phyloP scores from a whole-genome alignment of 1,140 invertebrate species.

The Drosophila arizonae region DNA sequence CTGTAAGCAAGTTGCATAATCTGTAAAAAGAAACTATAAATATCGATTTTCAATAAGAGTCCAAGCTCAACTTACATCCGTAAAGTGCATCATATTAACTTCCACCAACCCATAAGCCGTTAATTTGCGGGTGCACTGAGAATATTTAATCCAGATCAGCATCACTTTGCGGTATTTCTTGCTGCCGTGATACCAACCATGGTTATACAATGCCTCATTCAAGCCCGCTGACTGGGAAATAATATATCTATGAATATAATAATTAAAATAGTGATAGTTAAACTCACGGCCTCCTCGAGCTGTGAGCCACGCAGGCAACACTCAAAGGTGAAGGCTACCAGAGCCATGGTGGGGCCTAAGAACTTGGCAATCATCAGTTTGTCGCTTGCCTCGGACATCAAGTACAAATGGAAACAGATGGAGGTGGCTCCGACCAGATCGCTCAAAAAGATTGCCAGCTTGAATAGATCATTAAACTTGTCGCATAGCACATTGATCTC shows the following conservation, averaged over 20 bases:
- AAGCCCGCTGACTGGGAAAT: slow-evolving; percentile 35
- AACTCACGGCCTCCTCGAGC: slow-evolving; percentile 56
- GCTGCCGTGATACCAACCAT: slow-evolving; percentile 51
- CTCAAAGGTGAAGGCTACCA: slow-evolving; percentile 55
- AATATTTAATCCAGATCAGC: slow-evolving; percentile 52
- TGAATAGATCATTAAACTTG: slow-evolving; percentile 60
- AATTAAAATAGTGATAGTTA: no score
- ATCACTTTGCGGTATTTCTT: slow-evolving; percentile 46
- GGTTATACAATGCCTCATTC: slow-evolving; percentile 24
- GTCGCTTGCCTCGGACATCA: slow-evolving; percentile 47
- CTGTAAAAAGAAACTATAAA: slow-evolving; percentile 23
- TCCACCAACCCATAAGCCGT: slow-evolving; percentile 52
- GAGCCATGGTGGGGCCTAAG: slow-evolving; percentile 7
- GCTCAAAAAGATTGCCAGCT: slow-evolving; percentile 32
- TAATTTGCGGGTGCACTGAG: slow-evolving; percentile 34
- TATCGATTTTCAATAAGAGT: background rate
- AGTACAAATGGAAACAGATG: slow-evolving; percentile 57
- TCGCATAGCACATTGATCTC: slow-evolving; percentile 39
- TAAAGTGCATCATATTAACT: slow-evolving; percentile 65
- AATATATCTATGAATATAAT: no score
- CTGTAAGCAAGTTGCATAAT: slow-evolving; percentile 63
- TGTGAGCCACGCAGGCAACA: slow-evolving; percentile 50
- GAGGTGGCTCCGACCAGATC: slow-evolving; percentile 51
- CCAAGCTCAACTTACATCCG: slow-evolving; percentile 35
- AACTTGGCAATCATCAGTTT: slow-evolving; percentile 28